Base-by-base conservation (phyloP, 2,797 vertebrate genomes). In the Hemibagrus guttatus region DNA sequence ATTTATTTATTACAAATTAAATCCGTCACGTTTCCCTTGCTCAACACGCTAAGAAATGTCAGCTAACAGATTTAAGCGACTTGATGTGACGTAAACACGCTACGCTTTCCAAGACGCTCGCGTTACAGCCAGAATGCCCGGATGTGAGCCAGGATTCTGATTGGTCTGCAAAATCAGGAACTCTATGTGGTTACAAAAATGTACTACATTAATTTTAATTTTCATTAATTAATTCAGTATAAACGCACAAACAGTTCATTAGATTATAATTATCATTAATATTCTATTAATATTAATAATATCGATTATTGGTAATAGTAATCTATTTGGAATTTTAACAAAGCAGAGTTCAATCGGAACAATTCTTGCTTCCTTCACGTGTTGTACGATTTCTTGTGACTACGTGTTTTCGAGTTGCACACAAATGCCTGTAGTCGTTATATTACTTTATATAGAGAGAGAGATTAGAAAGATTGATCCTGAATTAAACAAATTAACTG, bases 291-390 rank as follows among this genome's bases (percentile, higher is more conserved):
- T 71, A 11, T 42, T 71, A 42, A 42, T 42, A 8, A 69, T 39
- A 39, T 42, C 12, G 42, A 49, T 6, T 26, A 7, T 46, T 26
- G 49, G 7, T 52, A 75, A 75, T 26, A 6, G 6, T 3, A 9
- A 26, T 75, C 0, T 28, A 14, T 74, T 74, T 74, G 52, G 42
- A n/a, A n/a, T 11, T 28, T 13, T 31, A 56, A 56, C 1, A 23
- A 58, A 56, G n/a, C 75, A 79, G 19, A 2, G 9, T 31, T 58
- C 31, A 35, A 23, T 35, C 7, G 21, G 39, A 6, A 9, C 7
- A 82, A 11, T 2, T 28, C n/a, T 54, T 68, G 81, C 63, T 82
- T 14, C 63, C 81, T 82, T 82, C 81, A 82, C 42, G 46, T 35
- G n/a, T 8, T 54, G 2, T 31, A 9, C 5, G 42, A 52, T 82